Base-by-base conservation (phyloP, 1,140 invertebrate species). In the Ceratosolen fusciceps region DNA sequence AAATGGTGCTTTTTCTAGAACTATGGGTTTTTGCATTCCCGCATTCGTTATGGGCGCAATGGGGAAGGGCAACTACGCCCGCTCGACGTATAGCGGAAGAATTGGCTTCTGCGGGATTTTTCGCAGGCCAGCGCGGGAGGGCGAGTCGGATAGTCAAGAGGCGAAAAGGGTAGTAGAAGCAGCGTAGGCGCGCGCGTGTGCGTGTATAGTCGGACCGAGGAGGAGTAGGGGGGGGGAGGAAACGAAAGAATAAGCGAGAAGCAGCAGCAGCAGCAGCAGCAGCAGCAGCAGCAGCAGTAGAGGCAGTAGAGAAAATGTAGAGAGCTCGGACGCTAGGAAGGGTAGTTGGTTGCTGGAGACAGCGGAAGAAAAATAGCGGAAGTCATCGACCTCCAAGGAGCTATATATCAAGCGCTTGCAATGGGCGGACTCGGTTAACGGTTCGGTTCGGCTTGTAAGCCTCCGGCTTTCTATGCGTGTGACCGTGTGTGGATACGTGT, bases 291-390 rank as follows among this genome's bases (percentile, higher is more conserved):
- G n/a, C n/a, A n/a, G n/a, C n/a, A n/a, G n/a, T n/a, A 54, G n/a
- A 70, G 37, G 67, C 43, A 24, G 62, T 31, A 52, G 67, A 56
- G 67, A 60, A 31, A 26, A 43, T 47, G 3, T 83, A 80, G 77
- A 74, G 39, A 79, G n/a, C 74, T 83, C 84, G 85, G 85, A 88
- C 83, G 84, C 85, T 88, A 75, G 85, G 86, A 86, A 88, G 88
- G 87, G 85, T 89, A 90, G 88, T 90, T 89, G 89, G 87, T 90
- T 90, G 90, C 88, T 90, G 87, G 89, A 90, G 90, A 90, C 89
- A 90, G 93, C 91, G 91, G 91, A 93, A 93, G 93, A 93, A 93
- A 93, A 93, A 93, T 93, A 92, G 93, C 92, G 92, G 92, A 92
- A 93, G 93, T 93, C 93, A 93, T 93, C 93, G 93, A 93, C 93